These are phyloP conservation scores for Egretta garzetta DNA, from an alignment of 2,113 vertebrate genomes.

Conservation along the genomic window DNA sequence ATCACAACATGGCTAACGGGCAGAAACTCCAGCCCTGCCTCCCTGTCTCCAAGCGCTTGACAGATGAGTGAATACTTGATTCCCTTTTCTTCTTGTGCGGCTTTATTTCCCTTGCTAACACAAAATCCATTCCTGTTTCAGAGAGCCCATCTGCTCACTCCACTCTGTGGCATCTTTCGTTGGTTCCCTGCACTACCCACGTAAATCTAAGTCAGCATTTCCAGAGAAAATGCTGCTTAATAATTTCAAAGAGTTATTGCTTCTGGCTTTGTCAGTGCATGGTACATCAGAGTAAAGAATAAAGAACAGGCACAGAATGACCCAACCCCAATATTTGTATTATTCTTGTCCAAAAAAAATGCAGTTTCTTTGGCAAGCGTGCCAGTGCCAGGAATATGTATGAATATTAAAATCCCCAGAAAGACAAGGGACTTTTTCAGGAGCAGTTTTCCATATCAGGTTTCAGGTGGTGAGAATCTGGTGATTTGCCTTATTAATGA, in stretches of 20 bases:
- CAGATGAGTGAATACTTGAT: background rate
- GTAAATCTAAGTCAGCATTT: constrained; percentile 15
- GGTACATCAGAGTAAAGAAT: background rate
- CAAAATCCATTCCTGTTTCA: background rate
- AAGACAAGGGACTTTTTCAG: background rate
- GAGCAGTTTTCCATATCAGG: background rate
- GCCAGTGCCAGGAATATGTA: background rate
- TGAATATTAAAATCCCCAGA: background rate
- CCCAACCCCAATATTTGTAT: background rate
- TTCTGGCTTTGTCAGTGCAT: constrained; percentile 14
- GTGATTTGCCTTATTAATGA: background rate
- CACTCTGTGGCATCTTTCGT: background rate
- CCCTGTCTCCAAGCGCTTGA: background rate
- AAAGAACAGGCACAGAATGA: background rate
- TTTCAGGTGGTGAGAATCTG: background rate
- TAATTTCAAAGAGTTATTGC: constrained; percentile 21
- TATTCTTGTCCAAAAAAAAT: constrained; percentile 17
- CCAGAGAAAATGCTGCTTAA: constrained; percentile 40
- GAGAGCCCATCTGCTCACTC: background rate
- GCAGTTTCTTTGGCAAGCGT: background rate
- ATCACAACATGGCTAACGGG: background rate
- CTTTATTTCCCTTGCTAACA: background rate
- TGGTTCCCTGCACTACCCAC: background rate
- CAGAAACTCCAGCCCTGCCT: background rate
- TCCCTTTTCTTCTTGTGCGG: background rate